Evolutionary conservation across 1,140 invertebrate genomes (phyloP).

Genomic region (Eubasilissa regina): DNA sequence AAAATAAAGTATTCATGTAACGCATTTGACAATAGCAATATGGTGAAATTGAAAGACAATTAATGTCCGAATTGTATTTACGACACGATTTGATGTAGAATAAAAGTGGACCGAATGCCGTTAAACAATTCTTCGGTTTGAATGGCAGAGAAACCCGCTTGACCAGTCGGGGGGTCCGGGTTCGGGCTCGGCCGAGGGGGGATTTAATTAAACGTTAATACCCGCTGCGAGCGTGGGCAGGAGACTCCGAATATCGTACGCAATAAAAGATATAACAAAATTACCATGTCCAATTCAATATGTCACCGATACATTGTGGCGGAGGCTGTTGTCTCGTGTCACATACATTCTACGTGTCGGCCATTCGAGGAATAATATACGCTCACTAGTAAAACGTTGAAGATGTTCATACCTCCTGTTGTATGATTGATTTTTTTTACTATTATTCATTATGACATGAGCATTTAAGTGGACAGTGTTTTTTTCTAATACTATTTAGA

Average conservation of each 20-base stretch:
- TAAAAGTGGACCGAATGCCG: constrained; percentile 41
- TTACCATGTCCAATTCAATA: background rate
- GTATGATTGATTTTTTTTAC: no score
- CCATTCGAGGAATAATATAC: no score
- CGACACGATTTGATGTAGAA: constrained; percentile 45
- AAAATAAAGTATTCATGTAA: no score
- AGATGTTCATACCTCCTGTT: no score
- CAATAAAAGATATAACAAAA: constrained; percentile 15
- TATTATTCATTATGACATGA: no score
- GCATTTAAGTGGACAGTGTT: no score
- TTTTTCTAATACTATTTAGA: no score
- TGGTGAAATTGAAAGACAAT: constrained; percentile 25
- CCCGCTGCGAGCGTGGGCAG: constrained; percentile 38
- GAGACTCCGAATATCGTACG: constrained; percentile 19
- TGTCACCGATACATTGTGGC: constrained; percentile 21
- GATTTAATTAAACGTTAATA: constrained; percentile 46
- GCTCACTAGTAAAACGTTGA: no score
- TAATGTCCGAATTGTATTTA: constrained; percentile 42
- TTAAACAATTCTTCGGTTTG: constrained; percentile 31
- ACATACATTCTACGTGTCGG: constrained; percentile 1
- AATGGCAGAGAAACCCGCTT: constrained; percentile 36
- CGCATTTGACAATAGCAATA: background rate
- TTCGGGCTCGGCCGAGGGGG: constrained; percentile 6
- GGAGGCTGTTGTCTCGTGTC: constrained; percentile 17
- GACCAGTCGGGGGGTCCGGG: constrained; percentile 23